Evolutionary conservation across 1,140 invertebrate genomes (phyloP).

Genomic region (Zelostemma sp.): DNA sequence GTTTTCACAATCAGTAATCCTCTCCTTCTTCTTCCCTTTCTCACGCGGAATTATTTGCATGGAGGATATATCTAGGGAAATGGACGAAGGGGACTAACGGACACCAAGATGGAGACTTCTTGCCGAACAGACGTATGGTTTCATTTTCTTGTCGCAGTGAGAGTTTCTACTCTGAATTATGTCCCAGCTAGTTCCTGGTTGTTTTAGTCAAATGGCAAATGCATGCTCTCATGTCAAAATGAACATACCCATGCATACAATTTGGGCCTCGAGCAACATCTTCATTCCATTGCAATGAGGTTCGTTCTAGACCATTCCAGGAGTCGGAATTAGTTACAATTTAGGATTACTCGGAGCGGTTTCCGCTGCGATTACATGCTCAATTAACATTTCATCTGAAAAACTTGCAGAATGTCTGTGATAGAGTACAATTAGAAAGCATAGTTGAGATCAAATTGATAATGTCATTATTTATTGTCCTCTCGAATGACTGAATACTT

Average conservation of each 20-base stretch:
- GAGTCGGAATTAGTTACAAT: too few relatives aligned
- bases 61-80: slow-evolving; percentile 12
- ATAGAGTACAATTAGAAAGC: neutral
- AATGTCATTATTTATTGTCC: neutral
- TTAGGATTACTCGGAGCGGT: too few relatives aligned
- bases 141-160: neutral
- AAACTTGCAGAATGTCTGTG: too few relatives aligned
- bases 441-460: neutral
- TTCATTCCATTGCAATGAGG: too few relatives aligned
- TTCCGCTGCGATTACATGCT: too few relatives aligned
- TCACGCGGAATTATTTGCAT: slow-evolving; percentile 3
- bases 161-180: neutral
- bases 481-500: neutral
- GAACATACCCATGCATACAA: too few relatives aligned
- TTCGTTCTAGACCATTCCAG: too few relatives aligned
- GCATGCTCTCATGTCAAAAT: too few relatives aligned
- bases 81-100: slow-evolving; percentile 12
- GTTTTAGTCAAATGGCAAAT: too few relatives aligned
- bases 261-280: too few relatives aligned
- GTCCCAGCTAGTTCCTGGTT: neutral
- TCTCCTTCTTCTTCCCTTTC: slow-evolving; percentile 25
- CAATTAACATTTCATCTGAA: too few relatives aligned
- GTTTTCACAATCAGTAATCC: slow-evolving; percentile 48
- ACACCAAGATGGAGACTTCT: neutral
- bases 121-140: neutral